These are phyloP conservation scores for Drosophila sucinea DNA, from an alignment of 1,140 invertebrate genomes.

Conservation along the genomic window DNA sequence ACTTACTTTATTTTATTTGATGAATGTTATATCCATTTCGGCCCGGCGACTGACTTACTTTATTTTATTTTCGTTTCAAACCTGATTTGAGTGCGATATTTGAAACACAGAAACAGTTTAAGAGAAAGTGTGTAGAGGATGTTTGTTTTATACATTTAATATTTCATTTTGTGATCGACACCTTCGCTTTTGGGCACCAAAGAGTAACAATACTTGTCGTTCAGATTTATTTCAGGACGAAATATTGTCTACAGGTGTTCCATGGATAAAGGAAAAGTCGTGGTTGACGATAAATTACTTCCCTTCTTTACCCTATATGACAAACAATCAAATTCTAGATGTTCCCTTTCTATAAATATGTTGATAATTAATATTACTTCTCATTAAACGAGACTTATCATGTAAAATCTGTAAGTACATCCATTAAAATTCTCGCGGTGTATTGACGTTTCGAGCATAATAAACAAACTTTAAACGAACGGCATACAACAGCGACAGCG, in stretches of 20 bases:
- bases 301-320: background rate
- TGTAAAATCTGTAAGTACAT: conserved; percentile 33
- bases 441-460: conserved; percentile 67
- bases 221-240: background rate
- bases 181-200: no score
- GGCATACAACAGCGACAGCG: background rate
- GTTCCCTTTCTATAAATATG: background rate
- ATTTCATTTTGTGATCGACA: no score
- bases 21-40: no score
- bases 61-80: no score
- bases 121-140: no score
- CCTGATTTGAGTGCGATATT: no score
- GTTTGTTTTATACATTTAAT: no score
- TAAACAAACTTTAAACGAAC: conserved; percentile 65
- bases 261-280: background rate
- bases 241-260: background rate
- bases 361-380: conserved; percentile 15
- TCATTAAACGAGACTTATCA: conserved; percentile 36
- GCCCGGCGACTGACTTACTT: no score
- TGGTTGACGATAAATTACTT: background rate
- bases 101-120: no score
- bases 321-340: background rate
- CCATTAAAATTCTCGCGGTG: conserved; percentile 62
- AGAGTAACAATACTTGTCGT: no score
- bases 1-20: no score